Evolutionary conservation across 2,113 vertebrate species (phyloP).

Genomic region (Tor tambroides): DNA sequence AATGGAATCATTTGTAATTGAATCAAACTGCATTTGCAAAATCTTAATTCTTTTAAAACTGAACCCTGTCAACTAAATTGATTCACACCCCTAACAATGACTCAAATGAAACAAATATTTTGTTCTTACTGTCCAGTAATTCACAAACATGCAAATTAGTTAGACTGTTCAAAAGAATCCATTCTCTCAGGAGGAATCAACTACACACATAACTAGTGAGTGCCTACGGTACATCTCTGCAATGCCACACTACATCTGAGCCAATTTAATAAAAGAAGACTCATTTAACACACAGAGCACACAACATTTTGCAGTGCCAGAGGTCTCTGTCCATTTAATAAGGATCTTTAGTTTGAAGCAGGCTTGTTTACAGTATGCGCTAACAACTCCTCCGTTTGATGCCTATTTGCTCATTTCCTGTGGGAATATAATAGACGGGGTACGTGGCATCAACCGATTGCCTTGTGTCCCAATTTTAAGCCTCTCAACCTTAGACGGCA

Average conservation of each 20-base stretch:
- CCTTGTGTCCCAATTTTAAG: neutral
- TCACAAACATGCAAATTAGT: neutral
- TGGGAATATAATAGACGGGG: neutral
- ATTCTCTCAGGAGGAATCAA: neutral
- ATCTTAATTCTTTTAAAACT: neutral
- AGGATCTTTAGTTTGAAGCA: neutral
- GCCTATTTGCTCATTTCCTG: neutral
- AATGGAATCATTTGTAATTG: neutral
- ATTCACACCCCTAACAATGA: neutral
- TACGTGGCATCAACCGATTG: neutral
- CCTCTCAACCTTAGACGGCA: neutral
- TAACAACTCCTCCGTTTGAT: neutral
- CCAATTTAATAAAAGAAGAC: neutral
- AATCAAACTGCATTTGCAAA: neutral
- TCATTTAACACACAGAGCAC: neutral
- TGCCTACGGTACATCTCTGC: neutral
- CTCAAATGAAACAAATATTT: neutral
- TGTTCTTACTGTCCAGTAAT: neutral
- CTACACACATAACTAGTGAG: neutral
- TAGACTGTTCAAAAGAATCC: neutral
- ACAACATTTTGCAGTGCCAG: neutral
- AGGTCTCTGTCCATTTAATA: conserved; percentile 4
- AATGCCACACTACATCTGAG: neutral
- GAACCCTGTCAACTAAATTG: neutral
- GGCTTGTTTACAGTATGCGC: conserved; percentile 2